Evolutionary conservation across 2,888 invertebrate genomes (phyloP).

Genomic region (Aelia acuminata): DNA sequence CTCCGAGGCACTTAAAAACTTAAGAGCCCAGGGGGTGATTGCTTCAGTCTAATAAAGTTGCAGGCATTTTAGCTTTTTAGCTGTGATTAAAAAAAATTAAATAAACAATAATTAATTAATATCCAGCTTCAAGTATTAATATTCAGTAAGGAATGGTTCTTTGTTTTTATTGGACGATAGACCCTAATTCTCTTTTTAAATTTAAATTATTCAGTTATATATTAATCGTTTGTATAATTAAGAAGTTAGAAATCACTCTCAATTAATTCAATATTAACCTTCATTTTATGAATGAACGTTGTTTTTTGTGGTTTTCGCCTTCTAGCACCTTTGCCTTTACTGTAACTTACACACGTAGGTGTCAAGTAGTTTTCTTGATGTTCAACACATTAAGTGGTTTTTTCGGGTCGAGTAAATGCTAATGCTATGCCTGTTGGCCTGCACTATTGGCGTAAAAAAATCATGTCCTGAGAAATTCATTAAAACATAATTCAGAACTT

Average conservation of each 20-base stretch:
- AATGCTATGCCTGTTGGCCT: too few relatives aligned
- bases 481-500: too few relatives aligned
- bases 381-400: too few relatives aligned
- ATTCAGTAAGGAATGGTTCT: neutral
- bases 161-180: neutral
- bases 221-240: neutral
- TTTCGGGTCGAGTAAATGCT: too few relatives aligned
- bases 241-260: neutral
- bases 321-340: too few relatives aligned
- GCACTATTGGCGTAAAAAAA: too few relatives aligned
- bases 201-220: neutral
- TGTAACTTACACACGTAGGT: too few relatives aligned
- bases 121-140: neutral
- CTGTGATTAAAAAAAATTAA: constrained; percentile 13
- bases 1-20: constrained; percentile 22
- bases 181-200: neutral
- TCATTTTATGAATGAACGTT: neutral
- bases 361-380: too few relatives aligned
- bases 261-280: neutral
- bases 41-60: neutral
- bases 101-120: constrained; percentile 7
- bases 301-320: too few relatives aligned
- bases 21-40: neutral
- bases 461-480: too few relatives aligned
- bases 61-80: constrained; percentile 17